Conservation (phyloP, 1,140 invertebrate species). For the Procambarus clarkii region DNA sequence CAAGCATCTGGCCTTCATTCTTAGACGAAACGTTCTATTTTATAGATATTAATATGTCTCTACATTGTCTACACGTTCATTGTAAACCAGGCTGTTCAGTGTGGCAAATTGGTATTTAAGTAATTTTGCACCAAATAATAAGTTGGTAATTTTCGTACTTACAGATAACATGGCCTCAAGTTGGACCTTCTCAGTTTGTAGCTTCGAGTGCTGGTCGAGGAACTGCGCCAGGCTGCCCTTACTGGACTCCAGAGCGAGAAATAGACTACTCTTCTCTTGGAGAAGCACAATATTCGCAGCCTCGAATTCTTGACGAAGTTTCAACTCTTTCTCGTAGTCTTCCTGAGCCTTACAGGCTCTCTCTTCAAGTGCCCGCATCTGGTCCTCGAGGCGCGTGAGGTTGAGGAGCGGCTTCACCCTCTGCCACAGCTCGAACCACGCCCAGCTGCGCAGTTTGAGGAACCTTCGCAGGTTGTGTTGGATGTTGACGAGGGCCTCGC, state of each 20-base stretch:
- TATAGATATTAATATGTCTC: no score
- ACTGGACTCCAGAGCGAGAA: slow-evolving; percentile 42
- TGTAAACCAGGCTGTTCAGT: no score
- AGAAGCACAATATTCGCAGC: slow-evolving; percentile 78
- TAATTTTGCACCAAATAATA: no score
- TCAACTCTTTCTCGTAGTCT: slow-evolving; percentile 78
- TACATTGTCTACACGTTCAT: no score
- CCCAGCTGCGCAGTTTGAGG: slow-evolving; percentile 81
- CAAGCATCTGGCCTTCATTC: no score
- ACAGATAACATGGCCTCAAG: slow-evolving; percentile 84
- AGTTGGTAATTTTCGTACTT: slow-evolving; percentile 77
- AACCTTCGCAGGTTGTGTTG: slow-evolving; percentile 82
- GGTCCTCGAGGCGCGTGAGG: slow-evolving; percentile 51
- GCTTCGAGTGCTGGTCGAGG: slow-evolving; percentile 94
- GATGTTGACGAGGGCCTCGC: slow-evolving; percentile 80
- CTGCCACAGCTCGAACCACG: slow-evolving; percentile 81
- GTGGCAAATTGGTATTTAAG: no score
- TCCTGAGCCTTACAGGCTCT: slow-evolving; percentile 78
- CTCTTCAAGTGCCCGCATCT: slow-evolving; percentile 68
- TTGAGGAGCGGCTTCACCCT: slow-evolving; percentile 78
- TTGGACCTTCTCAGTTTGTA: slow-evolving; percentile 90
- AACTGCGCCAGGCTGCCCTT: slow-evolving; percentile 84
- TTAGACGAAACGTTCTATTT: no score
- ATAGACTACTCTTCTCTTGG: slow-evolving; percentile 50
- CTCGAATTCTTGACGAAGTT: slow-evolving; percentile 81